Evolutionary conservation across 2,888 invertebrate genomes (phyloP).

Genomic region (Agrotis ipsilon): DNA sequence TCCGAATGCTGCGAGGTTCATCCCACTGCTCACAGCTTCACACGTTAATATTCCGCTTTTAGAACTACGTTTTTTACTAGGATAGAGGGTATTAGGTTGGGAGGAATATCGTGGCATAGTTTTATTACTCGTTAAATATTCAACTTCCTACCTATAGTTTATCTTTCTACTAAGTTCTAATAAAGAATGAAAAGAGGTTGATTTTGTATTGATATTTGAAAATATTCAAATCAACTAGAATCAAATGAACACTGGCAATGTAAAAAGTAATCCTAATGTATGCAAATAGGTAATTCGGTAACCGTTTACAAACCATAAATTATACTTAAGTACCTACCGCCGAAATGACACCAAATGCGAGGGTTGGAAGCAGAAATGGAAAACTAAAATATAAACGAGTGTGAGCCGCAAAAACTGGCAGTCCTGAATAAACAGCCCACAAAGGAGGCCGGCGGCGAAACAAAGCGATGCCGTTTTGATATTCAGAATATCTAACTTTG

Average conservation of each 20-base stretch:
- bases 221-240: slow-evolving; percentile 1
- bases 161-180: not conserved
- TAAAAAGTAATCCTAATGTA: slow-evolving; percentile 9
- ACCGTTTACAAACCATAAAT: slow-evolving; percentile 23
- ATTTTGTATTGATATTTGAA: not conserved
- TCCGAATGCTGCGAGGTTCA: slow-evolving; percentile 42
- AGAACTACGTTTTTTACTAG: slow-evolving; percentile 12
- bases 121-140: slow-evolving; percentile 9
- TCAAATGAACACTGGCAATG: not conserved
- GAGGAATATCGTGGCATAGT: slow-evolving; percentile 1
- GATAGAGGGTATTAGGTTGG: slow-evolving; percentile 2
- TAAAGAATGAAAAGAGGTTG: not conserved
- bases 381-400: slow-evolving; percentile 52
- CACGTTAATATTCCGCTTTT: slow-evolving; percentile 41
- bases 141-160: not conserved
- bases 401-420: slow-evolving; percentile 43
- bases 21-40: slow-evolving; percentile 16
- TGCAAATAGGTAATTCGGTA: slow-evolving; percentile 12
- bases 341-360: slow-evolving; percentile 22
- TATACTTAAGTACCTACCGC: slow-evolving; percentile 1
- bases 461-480: slow-evolving; percentile 52
- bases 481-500: slow-evolving; percentile 55
- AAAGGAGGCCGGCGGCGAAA: slow-evolving; percentile 34
- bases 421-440: slow-evolving; percentile 61
- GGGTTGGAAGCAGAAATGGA: slow-evolving; percentile 24